Conservation (phyloP, 2,113 vertebrate species). For the Steatornis caripensis region DNA sequence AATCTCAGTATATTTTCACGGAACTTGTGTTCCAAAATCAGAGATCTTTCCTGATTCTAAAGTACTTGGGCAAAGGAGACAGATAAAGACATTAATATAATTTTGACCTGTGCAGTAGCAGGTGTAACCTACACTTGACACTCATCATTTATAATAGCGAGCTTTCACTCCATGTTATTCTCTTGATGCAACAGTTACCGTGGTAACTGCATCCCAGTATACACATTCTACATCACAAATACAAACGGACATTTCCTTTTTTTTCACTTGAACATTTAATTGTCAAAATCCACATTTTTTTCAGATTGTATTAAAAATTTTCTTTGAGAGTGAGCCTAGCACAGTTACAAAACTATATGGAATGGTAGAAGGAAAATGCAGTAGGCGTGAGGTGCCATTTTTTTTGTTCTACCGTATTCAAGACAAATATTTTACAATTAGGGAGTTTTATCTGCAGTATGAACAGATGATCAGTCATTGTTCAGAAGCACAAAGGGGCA, state of each 20-base stretch:
- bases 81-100: constrained; percentile 65
- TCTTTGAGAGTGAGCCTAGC: background rate
- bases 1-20: background rate
- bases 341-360: background rate
- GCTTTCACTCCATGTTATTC: constrained; percentile 46
- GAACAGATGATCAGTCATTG: constrained; percentile 56
- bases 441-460: constrained; percentile 31
- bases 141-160: constrained; percentile 59
- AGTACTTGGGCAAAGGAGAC: constrained; percentile 20
- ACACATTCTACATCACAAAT: constrained; percentile 48
- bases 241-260: background rate
- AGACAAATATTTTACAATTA: constrained; percentile 53
- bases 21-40: background rate
- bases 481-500: constrained; percentile 23
- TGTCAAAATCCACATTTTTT: background rate
- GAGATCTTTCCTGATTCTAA: background rate
- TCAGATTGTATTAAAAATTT: background rate
- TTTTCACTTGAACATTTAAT: constrained; percentile 9
- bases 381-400: background rate
- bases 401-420: background rate
- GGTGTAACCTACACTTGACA: constrained; percentile 48
- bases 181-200: constrained; percentile 58
- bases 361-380: background rate
- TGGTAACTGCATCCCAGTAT: constrained; percentile 57
- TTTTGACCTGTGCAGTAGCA: constrained; percentile 48